These are phyloP conservation scores for Colaptes auratus DNA, from an alignment of 2,113 vertebrate species.

Conservation along the genomic window DNA sequence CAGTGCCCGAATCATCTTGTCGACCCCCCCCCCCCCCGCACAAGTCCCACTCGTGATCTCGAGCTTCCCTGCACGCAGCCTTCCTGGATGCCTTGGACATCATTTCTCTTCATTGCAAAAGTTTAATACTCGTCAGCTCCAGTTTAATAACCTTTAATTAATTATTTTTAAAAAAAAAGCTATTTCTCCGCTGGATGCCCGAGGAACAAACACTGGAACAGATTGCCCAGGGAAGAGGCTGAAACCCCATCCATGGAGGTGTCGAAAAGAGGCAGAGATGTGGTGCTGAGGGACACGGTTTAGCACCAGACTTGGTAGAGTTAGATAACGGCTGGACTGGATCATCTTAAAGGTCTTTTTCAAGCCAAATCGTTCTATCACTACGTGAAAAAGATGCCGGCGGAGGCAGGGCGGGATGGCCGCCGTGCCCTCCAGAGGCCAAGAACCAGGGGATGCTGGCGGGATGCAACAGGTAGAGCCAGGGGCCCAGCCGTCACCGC, in stretches of 20 bases:
- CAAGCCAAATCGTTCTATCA: no score
- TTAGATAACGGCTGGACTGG: no score
- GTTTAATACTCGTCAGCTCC: not conserved
- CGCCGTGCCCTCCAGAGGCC: not conserved
- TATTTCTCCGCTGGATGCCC: no score
- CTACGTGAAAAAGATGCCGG: no score
- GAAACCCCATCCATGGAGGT: no score
- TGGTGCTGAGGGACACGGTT: no score
- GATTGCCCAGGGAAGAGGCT: no score
- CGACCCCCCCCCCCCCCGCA: rapidly evolving
- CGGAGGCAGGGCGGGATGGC: not conserved
- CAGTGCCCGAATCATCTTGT: not conserved
- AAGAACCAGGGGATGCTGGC: no score
- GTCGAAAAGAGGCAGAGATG: no score
- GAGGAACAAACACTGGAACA: no score
- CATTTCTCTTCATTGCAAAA: not conserved
- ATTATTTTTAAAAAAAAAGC: not conserved
- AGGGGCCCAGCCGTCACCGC: not conserved
- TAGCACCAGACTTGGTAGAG: no score
- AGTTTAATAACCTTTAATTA: not conserved
- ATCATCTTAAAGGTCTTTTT: no score
- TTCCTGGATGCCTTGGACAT: not conserved
- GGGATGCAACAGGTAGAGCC: not conserved
- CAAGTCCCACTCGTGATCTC: not conserved
- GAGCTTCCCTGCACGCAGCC: not conserved